Base-by-base conservation (phyloP, 2,888 invertebrate species). In the Cremastinae sp. region DNA sequence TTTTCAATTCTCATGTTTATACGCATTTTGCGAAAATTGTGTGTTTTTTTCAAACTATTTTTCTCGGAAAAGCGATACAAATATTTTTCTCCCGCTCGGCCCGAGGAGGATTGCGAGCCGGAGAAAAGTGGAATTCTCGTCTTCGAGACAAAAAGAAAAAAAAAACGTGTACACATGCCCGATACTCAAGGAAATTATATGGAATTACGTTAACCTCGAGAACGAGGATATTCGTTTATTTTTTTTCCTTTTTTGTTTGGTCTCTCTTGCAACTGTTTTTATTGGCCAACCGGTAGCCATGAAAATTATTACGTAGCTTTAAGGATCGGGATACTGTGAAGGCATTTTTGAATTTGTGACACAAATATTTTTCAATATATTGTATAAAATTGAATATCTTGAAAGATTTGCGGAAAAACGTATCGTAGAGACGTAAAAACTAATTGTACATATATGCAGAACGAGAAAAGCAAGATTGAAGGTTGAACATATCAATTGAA, bases 161-260 rank as follows among this genome's bases (percentile, higher is more conserved):
- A 70, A 69, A 69, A 43, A 22, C 37, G 69, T 49, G 58, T 68
- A 56, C 35, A 35, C 28, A 20, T 55, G 64, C 69, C 64, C 56
- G 51, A 70, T 59, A 70, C 51, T 74, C 64, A 64, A 58, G 56
- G 16, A 70, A 74, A 74, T 74, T 70, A 64, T 64, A 69, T 53
- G 39, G 59, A 70, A 74, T 74, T 74, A 74, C 74, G 22, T 64
- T 74, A 45, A 70, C 69, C 64, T 65, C 69, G 59, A 20, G 64
- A 74, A 69, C 49, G 56, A 64, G 64, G 39, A 69, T 74, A 64
- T 69, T 69, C 64, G 56, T 64, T 41, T 56, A 58, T 43, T 64
- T 53, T 37, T 43, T 74, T 55, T 14, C 37, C 53, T 51, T 28
- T 45, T 35, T 53, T 53, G 72, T 65, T 73, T 65, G 45, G 56